Evolutionary conservation across 1,140 invertebrate genomes (phyloP).

Genomic region (Tetragnatha versicolor): DNA sequence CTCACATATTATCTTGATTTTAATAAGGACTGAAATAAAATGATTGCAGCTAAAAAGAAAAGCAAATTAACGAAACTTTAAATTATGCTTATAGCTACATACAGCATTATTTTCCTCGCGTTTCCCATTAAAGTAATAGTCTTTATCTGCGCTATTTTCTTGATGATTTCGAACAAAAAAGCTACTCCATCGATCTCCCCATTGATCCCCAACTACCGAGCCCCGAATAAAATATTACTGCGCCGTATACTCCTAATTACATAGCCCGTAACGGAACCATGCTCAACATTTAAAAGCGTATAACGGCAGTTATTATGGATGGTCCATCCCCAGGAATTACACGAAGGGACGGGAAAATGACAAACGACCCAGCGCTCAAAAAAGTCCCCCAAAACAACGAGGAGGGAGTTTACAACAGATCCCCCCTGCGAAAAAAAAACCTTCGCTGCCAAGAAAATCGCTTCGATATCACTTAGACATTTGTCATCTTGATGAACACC

Average conservation of each 20-base stretch:
- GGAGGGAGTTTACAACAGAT: not conserved
- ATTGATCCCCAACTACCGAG: no score
- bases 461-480: constrained; percentile 54
- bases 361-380: constrained; percentile 37
- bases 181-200: no score
- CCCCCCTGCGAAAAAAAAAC: constrained; percentile 37
- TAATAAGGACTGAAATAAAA: no score
- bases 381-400: not conserved
- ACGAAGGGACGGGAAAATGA: constrained; percentile 15
- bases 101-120: no score
- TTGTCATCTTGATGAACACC: constrained; percentile 52
- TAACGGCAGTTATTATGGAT: constrained; percentile 16
- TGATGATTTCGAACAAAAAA: no score
- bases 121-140: no score
- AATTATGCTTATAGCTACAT: no score
- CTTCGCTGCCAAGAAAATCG: constrained; percentile 32
- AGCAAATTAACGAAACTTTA: no score
- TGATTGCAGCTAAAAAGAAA: no score
- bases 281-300: constrained; percentile 17
- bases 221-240: constrained; percentile 21
- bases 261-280: constrained; percentile 10
- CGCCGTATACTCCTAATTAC: constrained; percentile 21
- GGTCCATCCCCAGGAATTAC: constrained; percentile 16
- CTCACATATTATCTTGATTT: no score
- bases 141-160: no score